A percentile compares a stretch with the other conserved stretches of the same genome.
Evolutionary conservation across 2,888 invertebrate species (phyloP).

Genomic region (Brachyopa scutellaris): DNA sequence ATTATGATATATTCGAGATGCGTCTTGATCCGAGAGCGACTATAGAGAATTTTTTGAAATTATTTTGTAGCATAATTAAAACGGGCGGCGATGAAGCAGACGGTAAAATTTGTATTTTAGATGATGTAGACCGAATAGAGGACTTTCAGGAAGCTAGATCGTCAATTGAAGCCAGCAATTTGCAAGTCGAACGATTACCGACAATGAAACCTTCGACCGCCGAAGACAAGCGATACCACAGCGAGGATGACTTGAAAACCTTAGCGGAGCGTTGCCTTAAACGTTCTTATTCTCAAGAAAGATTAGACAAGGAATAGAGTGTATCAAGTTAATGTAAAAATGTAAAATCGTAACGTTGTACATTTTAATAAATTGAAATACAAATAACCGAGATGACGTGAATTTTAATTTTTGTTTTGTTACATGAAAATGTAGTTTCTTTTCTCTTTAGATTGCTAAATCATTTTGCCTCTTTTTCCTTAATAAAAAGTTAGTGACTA

Average conservation of each 20-base stretch:
- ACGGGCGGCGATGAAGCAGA: constrained; percentile 27
- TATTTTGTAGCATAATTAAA: constrained; percentile 74
- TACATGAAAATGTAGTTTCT: neutral
- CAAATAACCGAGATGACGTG: neutral
- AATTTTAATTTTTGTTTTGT: neutral
- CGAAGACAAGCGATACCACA: constrained; percentile 61
- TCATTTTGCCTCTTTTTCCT: too few species aligned
- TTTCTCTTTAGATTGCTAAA: too few species aligned
- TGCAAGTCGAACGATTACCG: constrained; percentile 34
- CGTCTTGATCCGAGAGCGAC: constrained; percentile 79
- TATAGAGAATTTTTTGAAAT: constrained; percentile 78
- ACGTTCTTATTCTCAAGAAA: constrained; percentile 64
- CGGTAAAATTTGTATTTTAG: constrained; percentile 28
- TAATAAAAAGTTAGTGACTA: too few species aligned
- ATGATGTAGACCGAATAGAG: constrained; percentile 38
- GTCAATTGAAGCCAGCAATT: neutral
- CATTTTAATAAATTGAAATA: constrained; percentile 66
- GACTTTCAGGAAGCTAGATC: constrained; percentile 28
- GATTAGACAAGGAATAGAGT: constrained; percentile 59
- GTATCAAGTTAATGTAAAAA: constrained; percentile 30
- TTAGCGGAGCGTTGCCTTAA: constrained; percentile 65
- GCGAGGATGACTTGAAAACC: constrained; percentile 57
- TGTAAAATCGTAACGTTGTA: constrained; percentile 59
- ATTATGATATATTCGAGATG: constrained; percentile 77
- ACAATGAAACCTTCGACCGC: constrained; percentile 1